Percentiles rank a stretch among this genome's conserved stretches.
Evolutionary conservation across 2,797 vertebrate species (phyloP).

Genomic region (Phaenicophaeus curvirostris): DNA sequence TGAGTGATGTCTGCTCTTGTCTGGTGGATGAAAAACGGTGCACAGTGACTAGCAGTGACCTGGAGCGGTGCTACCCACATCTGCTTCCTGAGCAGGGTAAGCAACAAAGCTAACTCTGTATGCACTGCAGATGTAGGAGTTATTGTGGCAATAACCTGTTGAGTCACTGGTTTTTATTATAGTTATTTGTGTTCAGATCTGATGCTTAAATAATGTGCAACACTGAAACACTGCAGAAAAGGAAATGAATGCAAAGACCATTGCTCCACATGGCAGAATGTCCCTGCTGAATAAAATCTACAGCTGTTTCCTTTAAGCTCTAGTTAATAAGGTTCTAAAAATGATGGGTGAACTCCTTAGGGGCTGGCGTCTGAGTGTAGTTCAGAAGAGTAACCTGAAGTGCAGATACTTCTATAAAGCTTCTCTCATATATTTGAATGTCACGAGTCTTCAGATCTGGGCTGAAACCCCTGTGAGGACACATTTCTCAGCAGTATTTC

Average conservation of each 20-base stretch:
- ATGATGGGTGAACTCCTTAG: slow-evolving; percentile 13
- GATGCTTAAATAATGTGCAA: slow-evolving; percentile 30
- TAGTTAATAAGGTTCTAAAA: slow-evolving; percentile 35
- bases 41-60: not conserved
- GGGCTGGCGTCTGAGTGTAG: not conserved
- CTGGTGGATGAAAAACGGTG: not conserved
- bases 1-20: accelerated
- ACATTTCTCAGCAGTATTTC: not conserved
- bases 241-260: slow-evolving; percentile 12
- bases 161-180: slow-evolving; percentile 41
- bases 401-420: slow-evolving; percentile 25
- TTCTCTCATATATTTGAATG: not conserved
- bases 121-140: not conserved
- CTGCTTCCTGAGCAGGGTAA: not conserved
- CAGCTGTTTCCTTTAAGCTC: slow-evolving; percentile 32
- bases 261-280: not conserved
- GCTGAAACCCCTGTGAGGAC: not conserved
- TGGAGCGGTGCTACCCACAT: not conserved
- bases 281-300: slow-evolving; percentile 46
- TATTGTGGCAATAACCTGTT: slow-evolving; percentile 55
- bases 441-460: not conserved
- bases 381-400: not conserved
- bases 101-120: not conserved
- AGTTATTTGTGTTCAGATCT: slow-evolving; percentile 40
- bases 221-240: not conserved